Evolutionary conservation across 2,888 invertebrate species (phyloP).

Genomic region (Apoda limacodes): DNA sequence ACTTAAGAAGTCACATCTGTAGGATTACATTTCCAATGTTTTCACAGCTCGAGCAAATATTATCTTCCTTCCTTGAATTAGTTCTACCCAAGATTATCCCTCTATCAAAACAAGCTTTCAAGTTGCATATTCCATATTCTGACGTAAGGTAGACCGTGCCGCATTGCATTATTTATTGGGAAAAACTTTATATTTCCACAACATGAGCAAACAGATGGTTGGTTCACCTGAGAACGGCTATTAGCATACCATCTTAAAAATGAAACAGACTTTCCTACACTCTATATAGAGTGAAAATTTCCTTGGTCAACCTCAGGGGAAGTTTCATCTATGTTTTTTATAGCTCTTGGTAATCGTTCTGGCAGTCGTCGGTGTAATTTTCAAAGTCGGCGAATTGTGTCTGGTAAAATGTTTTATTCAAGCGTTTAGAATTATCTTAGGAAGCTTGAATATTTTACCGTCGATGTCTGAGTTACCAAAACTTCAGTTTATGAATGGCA

Average conservation of each 20-base stretch:
- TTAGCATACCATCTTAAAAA: conserved; percentile 28
- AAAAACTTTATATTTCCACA: conserved; percentile 61
- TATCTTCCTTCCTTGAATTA: conserved; percentile 30
- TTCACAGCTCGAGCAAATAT: conserved; percentile 34
- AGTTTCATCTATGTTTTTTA: conserved; percentile 50
- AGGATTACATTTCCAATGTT: conserved; percentile 31
- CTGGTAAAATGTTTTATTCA: conserved; percentile 44
- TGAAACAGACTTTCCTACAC: conserved; percentile 25
- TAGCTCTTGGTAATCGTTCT: conserved; percentile 38
- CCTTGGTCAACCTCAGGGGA: too few relatives aligned
- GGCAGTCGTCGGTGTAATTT: conserved; percentile 34
- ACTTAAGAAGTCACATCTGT: conserved; percentile 29
- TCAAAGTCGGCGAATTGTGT: conserved; percentile 33
- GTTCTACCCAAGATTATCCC: conserved; percentile 31
- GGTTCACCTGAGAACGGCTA: conserved; percentile 51
- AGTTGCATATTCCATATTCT: too few relatives aligned
- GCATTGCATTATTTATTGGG: conserved; percentile 64
- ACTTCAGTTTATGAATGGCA: not conserved
- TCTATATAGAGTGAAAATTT: conserved; percentile 21
- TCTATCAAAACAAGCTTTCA: not conserved
- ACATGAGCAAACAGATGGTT: conserved; percentile 53
- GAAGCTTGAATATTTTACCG: too few relatives aligned
- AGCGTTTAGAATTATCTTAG: conserved; percentile 24
- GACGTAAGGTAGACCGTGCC: conserved; percentile 11
- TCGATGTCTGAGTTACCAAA: too few relatives aligned